Evolutionary conservation across 1,140 invertebrate genomes (phyloP), one percentile per base, ranked within the genome.

Genomic region (Monomorium pharaonis): DNA sequence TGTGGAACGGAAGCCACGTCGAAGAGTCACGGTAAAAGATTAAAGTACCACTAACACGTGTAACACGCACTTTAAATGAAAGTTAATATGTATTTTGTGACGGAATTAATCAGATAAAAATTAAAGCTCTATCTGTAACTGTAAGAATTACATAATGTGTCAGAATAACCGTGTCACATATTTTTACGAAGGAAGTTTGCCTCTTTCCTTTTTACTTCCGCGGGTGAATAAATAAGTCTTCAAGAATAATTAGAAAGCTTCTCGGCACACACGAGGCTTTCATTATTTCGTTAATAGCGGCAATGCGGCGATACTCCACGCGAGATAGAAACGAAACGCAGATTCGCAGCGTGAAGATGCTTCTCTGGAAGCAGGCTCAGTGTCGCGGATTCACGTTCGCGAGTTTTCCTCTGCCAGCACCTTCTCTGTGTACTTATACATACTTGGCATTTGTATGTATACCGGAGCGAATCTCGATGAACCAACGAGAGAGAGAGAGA

Each of bases 251-350:
- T 18, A 44, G 37, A 10, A n/a, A 30, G 9, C n/a, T 74, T n/a
- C 14, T 47, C 37, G 4, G 14, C 24, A 12, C 33, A 42, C 37
- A 27, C 30, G 12, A 80, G 37, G 27, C 30, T 81, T 85, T 33
- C 51, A 56, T 88, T 83, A 78, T 78, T 86, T 80, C 65, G 74
- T 90, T 91, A 92, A 85, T 81, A 90, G 86, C 86, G 89, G 91
- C 90, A 91, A 86, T 91, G 91, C 91, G 87, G 84, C 86, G 84
- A 69, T 90, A 90, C 80, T 86, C 91, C 78, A 47, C 69, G 76
- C 78, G 76, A 87, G 88, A 58, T 24, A 85, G 83, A 90, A 91
- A 90, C 83, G 70, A 86, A 89, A 86, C 85, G 69, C 63, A 63
- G 75, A 75, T 83, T 58, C 37, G 78, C 37, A 6, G 51, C 85